A percentile compares a stretch with the other conserved stretches of the same genome.
phyloP scores from a whole-genome alignment of 2,888 invertebrate genomes.

The Clusia tigrina region DNA sequence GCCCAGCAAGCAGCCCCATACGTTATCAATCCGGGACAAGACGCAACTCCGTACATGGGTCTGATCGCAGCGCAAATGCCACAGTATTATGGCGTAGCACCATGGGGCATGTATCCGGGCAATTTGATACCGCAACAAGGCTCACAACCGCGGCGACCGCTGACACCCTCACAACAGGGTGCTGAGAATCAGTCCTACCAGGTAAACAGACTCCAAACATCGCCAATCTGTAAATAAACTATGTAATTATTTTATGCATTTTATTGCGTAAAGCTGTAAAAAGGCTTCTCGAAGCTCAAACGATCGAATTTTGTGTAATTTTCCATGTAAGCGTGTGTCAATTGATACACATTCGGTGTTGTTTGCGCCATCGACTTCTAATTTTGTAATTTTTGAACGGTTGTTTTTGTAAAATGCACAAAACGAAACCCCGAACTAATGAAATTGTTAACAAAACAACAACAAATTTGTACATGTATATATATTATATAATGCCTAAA shows the following conservation, averaged over 20 bases:
- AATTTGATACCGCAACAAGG: conserved; percentile 75
- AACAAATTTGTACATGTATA: conserved; percentile 31
- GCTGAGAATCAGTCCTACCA: conserved; percentile 65
- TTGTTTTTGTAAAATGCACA: conserved; percentile 35
- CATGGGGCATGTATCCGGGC: conserved; percentile 92
- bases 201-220: conserved; percentile 58
- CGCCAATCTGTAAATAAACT: conserved; percentile 20
- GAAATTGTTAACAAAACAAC: conserved; percentile 12
- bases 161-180: conserved; percentile 78
- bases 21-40: conserved; percentile 83
- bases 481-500: conserved; percentile 40
- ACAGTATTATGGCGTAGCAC: conserved; percentile 86
- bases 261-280: conserved; percentile 13
- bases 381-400: background rate
- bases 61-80: conserved; percentile 84
- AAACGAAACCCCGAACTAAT: conserved; percentile 8
- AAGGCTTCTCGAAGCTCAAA: background rate
- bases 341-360: conserved; percentile 3
- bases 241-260: background rate
- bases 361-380: conserved; percentile 1
- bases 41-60: conserved; percentile 81
- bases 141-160: conserved; percentile 77
- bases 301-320: conserved; percentile 38
- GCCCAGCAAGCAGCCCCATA: conserved; percentile 82
- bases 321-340: conserved; percentile 30